A percentile compares a stretch with the other conserved stretches of the same genome.
Evolutionary conservation across 2,888 invertebrate species (phyloP).

Genomic region (Drosophila anomalata): DNA sequence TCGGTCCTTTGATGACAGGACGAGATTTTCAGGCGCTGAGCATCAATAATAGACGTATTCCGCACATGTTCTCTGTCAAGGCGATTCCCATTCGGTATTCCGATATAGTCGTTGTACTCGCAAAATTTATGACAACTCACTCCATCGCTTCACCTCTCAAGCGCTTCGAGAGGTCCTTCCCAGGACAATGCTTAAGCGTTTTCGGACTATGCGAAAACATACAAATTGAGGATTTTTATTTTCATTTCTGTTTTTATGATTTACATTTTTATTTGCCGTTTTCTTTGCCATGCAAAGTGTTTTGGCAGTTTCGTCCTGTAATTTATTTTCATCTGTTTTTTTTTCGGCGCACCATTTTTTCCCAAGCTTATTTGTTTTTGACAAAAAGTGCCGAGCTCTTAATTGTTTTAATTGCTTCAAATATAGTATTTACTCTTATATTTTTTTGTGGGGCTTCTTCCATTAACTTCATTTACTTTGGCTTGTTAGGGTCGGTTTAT

Average conservation of each 20-base stretch:
- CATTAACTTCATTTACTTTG: slow-evolving; percentile 72
- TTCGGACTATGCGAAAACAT: slow-evolving; percentile 76
- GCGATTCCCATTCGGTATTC: slow-evolving; percentile 51
- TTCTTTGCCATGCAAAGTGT: slow-evolving; percentile 12
- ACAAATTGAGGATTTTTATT: slow-evolving; percentile 79
- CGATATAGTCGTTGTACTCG: slow-evolving; percentile 11
- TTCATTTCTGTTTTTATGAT: slow-evolving; percentile 59
- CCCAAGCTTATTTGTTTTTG: slow-evolving; percentile 35
- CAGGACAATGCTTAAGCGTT: slow-evolving; percentile 69
- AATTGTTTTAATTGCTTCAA: slow-evolving; percentile 71
- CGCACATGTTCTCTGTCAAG: slow-evolving; percentile 66
- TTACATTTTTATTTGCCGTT: slow-evolving; percentile 54
- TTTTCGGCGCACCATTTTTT: slow-evolving; percentile 11
- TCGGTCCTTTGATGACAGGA: slow-evolving; percentile 62
- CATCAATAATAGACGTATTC: slow-evolving; percentile 68
- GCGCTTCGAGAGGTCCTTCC: slow-evolving; percentile 4
- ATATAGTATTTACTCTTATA: slow-evolving; percentile 23
- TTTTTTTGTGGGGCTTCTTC: slow-evolving; percentile 42
- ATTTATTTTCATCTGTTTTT: slow-evolving; percentile 18
- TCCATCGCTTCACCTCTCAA: neutral
- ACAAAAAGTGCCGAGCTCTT: slow-evolving; percentile 64
- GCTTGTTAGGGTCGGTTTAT: slow-evolving; percentile 40
- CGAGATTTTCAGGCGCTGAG: slow-evolving; percentile 38
- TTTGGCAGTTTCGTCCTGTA: slow-evolving; percentile 3
- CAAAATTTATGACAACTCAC: slow-evolving; percentile 64